These are phyloP conservation scores for Pseudomugil gertrudae DNA, from an alignment of 2,797 vertebrate species.

Conservation along the genomic window DNA sequence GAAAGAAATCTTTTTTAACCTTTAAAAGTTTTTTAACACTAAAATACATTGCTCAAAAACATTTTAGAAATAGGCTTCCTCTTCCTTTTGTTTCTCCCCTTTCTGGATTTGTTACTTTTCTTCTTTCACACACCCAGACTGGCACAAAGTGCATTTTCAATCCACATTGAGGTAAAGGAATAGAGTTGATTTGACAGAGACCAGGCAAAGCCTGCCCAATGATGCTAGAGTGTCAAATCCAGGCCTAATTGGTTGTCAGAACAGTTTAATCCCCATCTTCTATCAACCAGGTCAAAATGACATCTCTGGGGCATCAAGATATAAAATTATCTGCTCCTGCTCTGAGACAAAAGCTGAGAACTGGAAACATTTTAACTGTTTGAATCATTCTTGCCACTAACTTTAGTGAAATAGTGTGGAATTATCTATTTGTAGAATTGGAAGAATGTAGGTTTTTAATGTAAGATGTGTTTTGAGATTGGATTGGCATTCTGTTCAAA, in stretches of 20 bases:
- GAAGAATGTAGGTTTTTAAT: conserved; percentile 21
- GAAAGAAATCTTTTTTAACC: conserved; percentile 7
- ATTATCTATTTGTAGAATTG: neutral
- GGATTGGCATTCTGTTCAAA: neutral
- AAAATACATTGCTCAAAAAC: conserved; percentile 24
- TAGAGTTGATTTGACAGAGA: conserved; percentile 63
- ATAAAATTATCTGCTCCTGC: conserved; percentile 17
- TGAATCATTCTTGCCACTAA: conserved; percentile 6
- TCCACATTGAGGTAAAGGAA: conserved; percentile 59
- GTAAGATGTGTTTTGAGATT: neutral
- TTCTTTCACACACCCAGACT: neutral
- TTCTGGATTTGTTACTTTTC: conserved; percentile 16
- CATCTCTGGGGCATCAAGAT: conserved; percentile 55
- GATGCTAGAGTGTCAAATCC: conserved; percentile 65
- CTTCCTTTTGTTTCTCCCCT: conserved; percentile 17
- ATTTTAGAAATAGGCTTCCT: conserved; percentile 8
- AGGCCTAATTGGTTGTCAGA: conserved; percentile 78
- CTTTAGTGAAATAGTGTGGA: conserved; percentile 10
- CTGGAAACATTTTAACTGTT: conserved; percentile 39
- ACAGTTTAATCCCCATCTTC: conserved; percentile 65
- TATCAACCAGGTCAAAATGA: conserved; percentile 50
- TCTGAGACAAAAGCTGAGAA: conserved; percentile 36
- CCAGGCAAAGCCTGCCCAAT: conserved; percentile 50
- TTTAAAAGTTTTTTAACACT: conserved; percentile 29
- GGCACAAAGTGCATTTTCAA: conserved; percentile 29